Conservation (phyloP, 1,140 invertebrate species). For the Drosophila leontia region DNA sequence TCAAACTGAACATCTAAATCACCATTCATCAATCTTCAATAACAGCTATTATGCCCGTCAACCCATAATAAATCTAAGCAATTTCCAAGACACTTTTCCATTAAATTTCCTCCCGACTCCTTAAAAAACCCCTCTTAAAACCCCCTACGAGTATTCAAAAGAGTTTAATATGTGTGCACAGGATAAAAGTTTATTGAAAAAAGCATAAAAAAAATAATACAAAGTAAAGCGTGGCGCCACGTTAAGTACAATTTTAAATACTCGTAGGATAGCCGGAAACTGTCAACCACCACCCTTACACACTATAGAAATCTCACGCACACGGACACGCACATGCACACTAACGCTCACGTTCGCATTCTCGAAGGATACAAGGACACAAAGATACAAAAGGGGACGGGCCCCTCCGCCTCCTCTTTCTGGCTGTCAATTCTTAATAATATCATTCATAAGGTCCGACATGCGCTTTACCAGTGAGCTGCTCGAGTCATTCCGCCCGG, state of each 20-base stretch:
- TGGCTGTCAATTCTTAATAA: conserved; percentile 77
- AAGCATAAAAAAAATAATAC: conserved; percentile 59
- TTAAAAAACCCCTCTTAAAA: background rate
- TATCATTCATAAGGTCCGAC: conserved; percentile 85
- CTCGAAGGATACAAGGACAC: conserved; percentile 1
- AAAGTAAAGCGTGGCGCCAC: conserved; percentile 33
- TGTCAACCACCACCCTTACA: conserved; percentile 47
- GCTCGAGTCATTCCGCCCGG: conserved; percentile 85
- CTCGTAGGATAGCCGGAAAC: conserved; percentile 49
- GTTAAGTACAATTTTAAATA: conserved; percentile 67
- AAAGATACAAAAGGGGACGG: conserved; percentile 1
- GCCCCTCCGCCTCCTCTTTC: background rate
- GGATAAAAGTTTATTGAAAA: conserved; percentile 68
- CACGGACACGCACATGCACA: background rate
- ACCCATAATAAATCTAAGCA: background rate
- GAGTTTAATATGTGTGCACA: conserved; percentile 27
- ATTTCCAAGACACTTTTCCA: background rate
- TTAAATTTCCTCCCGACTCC: background rate
- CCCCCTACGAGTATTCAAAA: conserved; percentile 68
- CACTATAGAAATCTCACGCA: conserved; percentile 9
- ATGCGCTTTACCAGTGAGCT: conserved; percentile 86
- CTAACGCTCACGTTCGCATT: background rate
- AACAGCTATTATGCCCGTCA: too few relatives aligned
- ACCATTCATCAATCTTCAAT: background rate
- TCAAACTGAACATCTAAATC: background rate